Evolutionary conservation across 2,113 vertebrate species (phyloP).

Genomic region (Semnornis frantzii): DNA sequence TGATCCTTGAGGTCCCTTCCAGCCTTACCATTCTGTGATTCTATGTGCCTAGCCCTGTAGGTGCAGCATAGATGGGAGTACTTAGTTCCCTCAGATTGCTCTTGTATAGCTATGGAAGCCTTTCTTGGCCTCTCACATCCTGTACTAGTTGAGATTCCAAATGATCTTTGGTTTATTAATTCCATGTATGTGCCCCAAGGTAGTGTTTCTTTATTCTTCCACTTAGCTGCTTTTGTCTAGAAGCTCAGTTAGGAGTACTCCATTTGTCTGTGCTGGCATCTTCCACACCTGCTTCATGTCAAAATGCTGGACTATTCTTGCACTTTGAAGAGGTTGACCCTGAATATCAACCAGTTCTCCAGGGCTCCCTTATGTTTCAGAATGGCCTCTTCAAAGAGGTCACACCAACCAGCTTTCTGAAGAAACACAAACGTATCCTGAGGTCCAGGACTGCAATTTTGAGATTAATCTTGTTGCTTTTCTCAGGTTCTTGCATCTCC

Average conservation of each 20-base stretch:
- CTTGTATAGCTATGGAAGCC: background rate
- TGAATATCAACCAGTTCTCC: background rate
- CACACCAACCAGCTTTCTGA: background rate
- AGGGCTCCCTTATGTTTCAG: background rate
- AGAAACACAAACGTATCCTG: background rate
- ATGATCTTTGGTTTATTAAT: background rate
- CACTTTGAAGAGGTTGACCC: background rate
- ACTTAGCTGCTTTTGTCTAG: background rate
- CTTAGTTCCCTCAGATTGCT: background rate
- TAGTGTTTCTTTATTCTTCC: background rate
- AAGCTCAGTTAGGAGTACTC: background rate
- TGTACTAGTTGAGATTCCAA: background rate
- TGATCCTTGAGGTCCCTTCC: too few relatives aligned
- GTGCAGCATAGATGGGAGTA: background rate
- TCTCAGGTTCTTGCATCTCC: background rate
- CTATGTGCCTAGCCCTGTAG: background rate
- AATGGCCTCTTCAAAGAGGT: background rate
- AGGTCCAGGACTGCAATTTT: background rate
- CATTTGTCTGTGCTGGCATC: background rate
- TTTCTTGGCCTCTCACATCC: background rate
- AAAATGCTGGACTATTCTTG: background rate
- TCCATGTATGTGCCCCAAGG: background rate
- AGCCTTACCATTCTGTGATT: too few relatives aligned
- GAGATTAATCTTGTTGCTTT: background rate
- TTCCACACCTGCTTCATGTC: background rate